A percentile compares a stretch with the other conserved stretches of the same genome.
Conservation (phyloP, 2,797 vertebrate species). For the Karalla daura region DNA sequence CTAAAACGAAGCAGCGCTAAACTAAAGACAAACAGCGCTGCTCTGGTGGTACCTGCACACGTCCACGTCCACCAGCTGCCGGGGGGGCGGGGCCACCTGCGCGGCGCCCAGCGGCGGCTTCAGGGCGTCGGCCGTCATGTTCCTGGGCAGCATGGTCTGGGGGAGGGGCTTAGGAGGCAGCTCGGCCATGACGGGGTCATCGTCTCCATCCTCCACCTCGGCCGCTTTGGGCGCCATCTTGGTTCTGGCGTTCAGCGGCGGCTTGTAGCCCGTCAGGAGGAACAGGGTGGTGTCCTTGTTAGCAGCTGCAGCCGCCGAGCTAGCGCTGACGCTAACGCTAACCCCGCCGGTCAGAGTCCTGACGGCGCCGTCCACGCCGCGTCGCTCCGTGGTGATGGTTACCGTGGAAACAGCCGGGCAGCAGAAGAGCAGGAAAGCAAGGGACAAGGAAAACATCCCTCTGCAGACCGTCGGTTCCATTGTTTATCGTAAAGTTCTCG, state of each 20-base stretch:
- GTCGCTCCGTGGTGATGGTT: constrained; percentile 63
- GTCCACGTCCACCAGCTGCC: constrained; percentile 85
- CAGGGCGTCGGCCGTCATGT: constrained; percentile 79
- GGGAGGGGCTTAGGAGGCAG: constrained; percentile 83
- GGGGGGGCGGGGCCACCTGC: constrained; percentile 80
- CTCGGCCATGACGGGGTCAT: constrained; percentile 51
- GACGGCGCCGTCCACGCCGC: constrained; percentile 16
- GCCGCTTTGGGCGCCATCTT: constrained; percentile 68
- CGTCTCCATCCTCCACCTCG: constrained; percentile 72
- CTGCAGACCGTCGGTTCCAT: constrained; percentile 54
- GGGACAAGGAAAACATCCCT: constrained; percentile 58
- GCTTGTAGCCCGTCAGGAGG: constrained; percentile 72
- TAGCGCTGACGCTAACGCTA: no score
- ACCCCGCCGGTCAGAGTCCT: constrained; percentile 44
- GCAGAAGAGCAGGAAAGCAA: constrained; percentile 64
- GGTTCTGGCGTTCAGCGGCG: constrained; percentile 52
- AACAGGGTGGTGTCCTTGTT: constrained; percentile 58
- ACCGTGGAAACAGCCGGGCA: constrained; percentile 72
- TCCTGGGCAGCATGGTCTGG: constrained; percentile 86
- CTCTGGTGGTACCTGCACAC: constrained; percentile 80
- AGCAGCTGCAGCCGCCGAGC: constrained; percentile 26
- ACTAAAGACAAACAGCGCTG: no score
- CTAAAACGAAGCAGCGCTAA: no score
- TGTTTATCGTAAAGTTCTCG: constrained; percentile 47
- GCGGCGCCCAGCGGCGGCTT: constrained; percentile 81